These are phyloP conservation scores for fruit fly (Drosophila melanogaster) DNA, from an alignment of 1,140 invertebrate genomes.

Conservation along the genomic window DNA sequence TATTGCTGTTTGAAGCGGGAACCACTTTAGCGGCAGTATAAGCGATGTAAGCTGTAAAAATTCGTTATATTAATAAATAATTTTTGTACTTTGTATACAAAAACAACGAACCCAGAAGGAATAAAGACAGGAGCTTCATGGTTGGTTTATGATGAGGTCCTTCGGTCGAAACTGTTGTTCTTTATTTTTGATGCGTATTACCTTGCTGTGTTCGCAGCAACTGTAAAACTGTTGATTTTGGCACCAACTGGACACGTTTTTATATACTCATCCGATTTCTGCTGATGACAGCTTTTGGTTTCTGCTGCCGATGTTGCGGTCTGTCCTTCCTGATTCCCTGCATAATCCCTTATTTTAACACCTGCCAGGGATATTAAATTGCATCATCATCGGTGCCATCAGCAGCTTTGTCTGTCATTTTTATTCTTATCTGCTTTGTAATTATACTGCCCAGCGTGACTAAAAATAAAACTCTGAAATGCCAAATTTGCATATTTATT, in stretches of 20 bases:
- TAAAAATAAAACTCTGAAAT: constrained; percentile 60
- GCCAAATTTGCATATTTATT: constrained; percentile 65
- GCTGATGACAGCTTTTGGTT: constrained; percentile 18
- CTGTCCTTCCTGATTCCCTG: constrained; percentile 38
- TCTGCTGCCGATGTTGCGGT: constrained; percentile 14
- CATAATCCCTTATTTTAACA: constrained; percentile 75
- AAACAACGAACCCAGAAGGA: constrained; percentile 48
- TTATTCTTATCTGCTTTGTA: constrained; percentile 32
- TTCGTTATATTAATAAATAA: neutral
- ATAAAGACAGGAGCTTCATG: constrained; percentile 39
- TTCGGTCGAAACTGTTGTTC: constrained; percentile 25
- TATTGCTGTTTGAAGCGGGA: constrained; percentile 22
- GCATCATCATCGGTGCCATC: constrained; percentile 49
- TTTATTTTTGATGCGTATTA: constrained; percentile 27
- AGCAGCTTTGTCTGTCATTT: constrained; percentile 49
- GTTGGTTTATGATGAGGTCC: constrained; percentile 2
- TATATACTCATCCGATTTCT: constrained; percentile 43
- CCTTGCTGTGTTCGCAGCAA: constrained; percentile 68
- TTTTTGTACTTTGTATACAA: neutral
- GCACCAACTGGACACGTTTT: constrained; percentile 25
- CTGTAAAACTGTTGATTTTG: constrained; percentile 64
- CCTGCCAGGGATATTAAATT: constrained; percentile 65
- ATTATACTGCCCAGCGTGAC: constrained; percentile 32
- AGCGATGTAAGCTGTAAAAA: constrained; percentile 21
- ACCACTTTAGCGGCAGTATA: constrained; percentile 48